phyloP scores from a whole-genome alignment of 37 sponge, comb jelly and placozoan genomes.

The Aphrocallistes beatrix region DNA sequence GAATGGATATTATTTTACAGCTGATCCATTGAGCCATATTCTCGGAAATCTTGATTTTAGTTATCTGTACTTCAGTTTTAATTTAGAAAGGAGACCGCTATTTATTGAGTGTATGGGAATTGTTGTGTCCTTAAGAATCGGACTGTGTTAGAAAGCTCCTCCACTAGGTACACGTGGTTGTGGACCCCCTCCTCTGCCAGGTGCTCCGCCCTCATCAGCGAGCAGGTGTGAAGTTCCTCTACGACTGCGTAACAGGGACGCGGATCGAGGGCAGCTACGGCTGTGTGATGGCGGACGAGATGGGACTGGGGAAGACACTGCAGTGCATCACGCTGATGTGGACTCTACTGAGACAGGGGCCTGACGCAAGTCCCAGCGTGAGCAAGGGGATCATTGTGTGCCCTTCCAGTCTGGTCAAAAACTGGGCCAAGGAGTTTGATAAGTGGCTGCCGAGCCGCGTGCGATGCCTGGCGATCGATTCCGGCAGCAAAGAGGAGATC shows the following conservation, averaged over 20 bases:
- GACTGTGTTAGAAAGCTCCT: too few species aligned
- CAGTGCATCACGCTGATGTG: constrained; percentile 90
- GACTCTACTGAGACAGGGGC: constrained; percentile 62
- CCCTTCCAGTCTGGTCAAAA: constrained; percentile 96
- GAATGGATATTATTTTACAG: too few species aligned
- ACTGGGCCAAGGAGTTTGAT: constrained; percentile 90
- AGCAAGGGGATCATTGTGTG: constrained; percentile 72
- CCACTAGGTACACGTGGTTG: constrained; percentile 50
- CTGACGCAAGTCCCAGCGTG: constrained; percentile 32
- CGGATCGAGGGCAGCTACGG: constrained; percentile 62
- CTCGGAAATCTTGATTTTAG: too few species aligned
- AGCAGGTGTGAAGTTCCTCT: constrained; percentile 94
- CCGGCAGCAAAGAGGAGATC: constrained; percentile 83
- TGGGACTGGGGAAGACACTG: constrained; percentile 95
- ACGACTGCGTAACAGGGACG: constrained; percentile 82
- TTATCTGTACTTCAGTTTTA: too few species aligned
- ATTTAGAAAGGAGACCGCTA: too few species aligned
- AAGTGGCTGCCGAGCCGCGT: constrained; percentile 80
- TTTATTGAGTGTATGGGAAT: too few species aligned
- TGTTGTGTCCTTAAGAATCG: too few species aligned
- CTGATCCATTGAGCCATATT: too few species aligned
- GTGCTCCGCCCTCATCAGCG: constrained; percentile 90
- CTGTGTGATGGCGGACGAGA: constrained; percentile 97
- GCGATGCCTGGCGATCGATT: constrained; percentile 69
- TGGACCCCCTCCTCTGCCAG: constrained; percentile 67